These are phyloP conservation scores for Lates calcarifer DNA, from an alignment of 2,113 vertebrate genomes.

Conservation along the genomic window DNA sequence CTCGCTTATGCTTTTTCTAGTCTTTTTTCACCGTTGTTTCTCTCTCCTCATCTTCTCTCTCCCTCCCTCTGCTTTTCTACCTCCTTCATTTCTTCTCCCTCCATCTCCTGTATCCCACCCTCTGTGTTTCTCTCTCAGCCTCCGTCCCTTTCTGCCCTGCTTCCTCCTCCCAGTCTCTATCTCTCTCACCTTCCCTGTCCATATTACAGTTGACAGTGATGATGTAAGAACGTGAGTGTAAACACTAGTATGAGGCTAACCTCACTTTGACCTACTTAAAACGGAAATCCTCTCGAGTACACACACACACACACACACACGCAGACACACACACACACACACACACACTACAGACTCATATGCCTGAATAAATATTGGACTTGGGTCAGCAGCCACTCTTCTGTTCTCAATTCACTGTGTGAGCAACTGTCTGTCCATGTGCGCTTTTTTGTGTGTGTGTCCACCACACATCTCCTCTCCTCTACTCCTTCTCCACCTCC, in stretches of 20 bases:
- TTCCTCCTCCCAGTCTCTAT: not conserved
- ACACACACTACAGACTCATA: constrained; percentile 56
- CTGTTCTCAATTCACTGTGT: constrained; percentile 48
- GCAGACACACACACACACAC: constrained; percentile 46
- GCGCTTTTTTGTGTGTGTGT: constrained; percentile 20
- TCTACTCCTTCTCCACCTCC: not conserved
- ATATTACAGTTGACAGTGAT: constrained; percentile 68
- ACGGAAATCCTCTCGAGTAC: constrained; percentile 70
- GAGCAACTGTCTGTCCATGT: constrained; percentile 42
- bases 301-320: constrained; percentile 30
- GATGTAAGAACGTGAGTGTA: constrained; percentile 78
- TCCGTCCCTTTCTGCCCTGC: not conserved
- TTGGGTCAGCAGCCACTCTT: constrained; percentile 68
- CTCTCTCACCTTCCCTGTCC: constrained; percentile 35
- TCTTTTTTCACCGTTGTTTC: constrained; percentile 6
- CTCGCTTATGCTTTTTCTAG: constrained; percentile 31
- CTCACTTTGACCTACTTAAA: constrained; percentile 79
- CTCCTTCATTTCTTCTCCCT: not conserved
- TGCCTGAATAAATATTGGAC: constrained; percentile 80
- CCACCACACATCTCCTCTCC: not conserved
- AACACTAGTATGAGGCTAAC: constrained; percentile 77
- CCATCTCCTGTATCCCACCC: constrained; percentile 15
- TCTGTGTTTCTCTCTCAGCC: constrained; percentile 19
- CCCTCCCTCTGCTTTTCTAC: not conserved
- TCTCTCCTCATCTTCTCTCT: constrained; percentile 3